Conservation (phyloP, 2,113 vertebrate genomes). For the Carlito syrichta region DNA sequence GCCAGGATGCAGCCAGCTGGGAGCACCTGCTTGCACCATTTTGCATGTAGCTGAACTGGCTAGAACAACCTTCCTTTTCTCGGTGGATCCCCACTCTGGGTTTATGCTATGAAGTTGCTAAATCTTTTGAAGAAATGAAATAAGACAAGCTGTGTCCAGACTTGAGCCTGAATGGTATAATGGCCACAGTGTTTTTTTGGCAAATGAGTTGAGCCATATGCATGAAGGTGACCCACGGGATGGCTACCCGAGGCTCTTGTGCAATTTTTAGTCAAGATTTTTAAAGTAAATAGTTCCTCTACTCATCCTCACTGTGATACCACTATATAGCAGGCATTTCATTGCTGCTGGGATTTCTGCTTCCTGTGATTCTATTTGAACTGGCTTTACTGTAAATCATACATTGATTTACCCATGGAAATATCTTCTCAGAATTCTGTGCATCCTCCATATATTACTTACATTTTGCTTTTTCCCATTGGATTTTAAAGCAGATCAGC, state of each 20-base stretch:
- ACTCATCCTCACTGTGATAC: neutral
- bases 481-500: neutral
- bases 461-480: neutral
- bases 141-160: neutral
- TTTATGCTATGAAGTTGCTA: neutral
- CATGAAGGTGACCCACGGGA: neutral
- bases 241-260: neutral
- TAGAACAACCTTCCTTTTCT: neutral
- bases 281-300: neutral
- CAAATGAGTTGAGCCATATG: neutral
- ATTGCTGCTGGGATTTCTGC: neutral
- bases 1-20: neutral
- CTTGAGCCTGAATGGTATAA: neutral
- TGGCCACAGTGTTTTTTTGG: neutral
- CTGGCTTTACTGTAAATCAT: neutral
- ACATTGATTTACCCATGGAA: neutral
- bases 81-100: neutral
- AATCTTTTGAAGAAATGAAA: neutral
- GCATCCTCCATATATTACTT: neutral
- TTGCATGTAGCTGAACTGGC: constrained; percentile 40
- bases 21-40: constrained; percentile 16
- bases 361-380: neutral
- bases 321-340: neutral
- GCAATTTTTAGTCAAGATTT: neutral
- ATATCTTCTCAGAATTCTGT: neutral